A percentile compares a stretch with the other conserved stretches of the same genome.
Conservation (phyloP, 2,113 vertebrate species). For the Centropristis striata region DNA sequence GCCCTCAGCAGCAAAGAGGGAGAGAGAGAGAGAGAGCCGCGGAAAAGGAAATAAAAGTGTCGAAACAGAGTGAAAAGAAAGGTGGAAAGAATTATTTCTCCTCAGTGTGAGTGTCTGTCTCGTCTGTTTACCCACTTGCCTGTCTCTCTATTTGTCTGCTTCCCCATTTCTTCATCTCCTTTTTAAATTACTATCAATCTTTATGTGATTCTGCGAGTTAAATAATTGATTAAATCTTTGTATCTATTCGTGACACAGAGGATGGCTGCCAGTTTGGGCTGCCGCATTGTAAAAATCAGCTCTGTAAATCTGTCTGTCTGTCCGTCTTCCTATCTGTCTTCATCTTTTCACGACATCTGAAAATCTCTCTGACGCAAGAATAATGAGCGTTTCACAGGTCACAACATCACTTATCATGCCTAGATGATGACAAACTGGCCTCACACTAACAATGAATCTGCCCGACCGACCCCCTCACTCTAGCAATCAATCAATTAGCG, state of each 20-base stretch:
- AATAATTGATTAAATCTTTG: slow-evolving; percentile 16
- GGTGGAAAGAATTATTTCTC: neutral
- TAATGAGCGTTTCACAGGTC: slow-evolving; percentile 60
- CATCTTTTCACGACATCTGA: slow-evolving; percentile 41
- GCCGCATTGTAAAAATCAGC: neutral
- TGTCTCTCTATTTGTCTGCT: slow-evolving; percentile 3
- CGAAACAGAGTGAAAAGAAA: slow-evolving; percentile 35
- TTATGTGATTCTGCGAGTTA: neutral
- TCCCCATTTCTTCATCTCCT: neutral
- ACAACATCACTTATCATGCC: slow-evolving; percentile 41
- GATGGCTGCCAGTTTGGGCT: neutral
- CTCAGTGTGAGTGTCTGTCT: slow-evolving; percentile 3
- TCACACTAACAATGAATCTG: slow-evolving; percentile 34
- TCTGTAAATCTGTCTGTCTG: neutral
- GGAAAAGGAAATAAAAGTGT: slow-evolving; percentile 52
- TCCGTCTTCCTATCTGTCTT: slow-evolving; percentile 19
- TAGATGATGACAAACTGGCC: slow-evolving; percentile 73
- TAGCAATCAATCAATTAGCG: slow-evolving; percentile 61
- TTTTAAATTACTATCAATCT: neutral
- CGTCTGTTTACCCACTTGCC: slow-evolving; percentile 4
- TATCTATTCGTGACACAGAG: neutral
- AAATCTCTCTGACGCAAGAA: slow-evolving; percentile 43
- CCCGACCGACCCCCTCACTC: slow-evolving; percentile 15
- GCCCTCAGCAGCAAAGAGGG: slow-evolving; percentile 41
- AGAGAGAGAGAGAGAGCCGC: neutral